Evolutionary conservation across 92 coral and sea anemone genomes (phyloP).

Genomic region (Parazoanthus swiftii): DNA sequence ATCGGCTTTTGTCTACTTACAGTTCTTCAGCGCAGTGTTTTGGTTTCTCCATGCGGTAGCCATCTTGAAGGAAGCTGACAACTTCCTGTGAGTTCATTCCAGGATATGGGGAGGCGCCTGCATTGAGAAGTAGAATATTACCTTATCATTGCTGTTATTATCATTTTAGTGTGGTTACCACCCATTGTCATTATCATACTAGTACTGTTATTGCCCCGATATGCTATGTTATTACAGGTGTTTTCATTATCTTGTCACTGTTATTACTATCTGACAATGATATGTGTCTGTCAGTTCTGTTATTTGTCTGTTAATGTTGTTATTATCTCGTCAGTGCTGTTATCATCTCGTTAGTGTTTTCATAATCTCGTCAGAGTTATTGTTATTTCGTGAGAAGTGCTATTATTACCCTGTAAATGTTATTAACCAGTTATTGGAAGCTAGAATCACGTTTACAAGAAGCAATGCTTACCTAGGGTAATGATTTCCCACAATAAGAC

Average conservation of each 20-base stretch:
- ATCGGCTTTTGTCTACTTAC: slow-evolving; percentile 57
- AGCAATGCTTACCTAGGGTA: slow-evolving; percentile 76
- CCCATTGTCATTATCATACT: too few relatives aligned
- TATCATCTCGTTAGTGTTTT: too few relatives aligned
- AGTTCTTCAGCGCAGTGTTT: slow-evolving; percentile 97
- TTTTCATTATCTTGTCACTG: not conserved
- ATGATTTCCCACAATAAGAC: slow-evolving; percentile 96
- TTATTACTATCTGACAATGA: too few relatives aligned
- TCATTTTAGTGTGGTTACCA: not conserved
- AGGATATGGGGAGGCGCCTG: slow-evolving; percentile 99
- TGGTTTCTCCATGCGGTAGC: slow-evolving; percentile 97
- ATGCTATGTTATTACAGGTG: too few relatives aligned
- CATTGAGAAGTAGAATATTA: not conserved
- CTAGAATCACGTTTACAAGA: not conserved
- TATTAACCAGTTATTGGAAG: not conserved
- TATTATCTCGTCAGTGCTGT: too few relatives aligned
- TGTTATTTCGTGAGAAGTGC: too few relatives aligned
- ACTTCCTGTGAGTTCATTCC: slow-evolving; percentile 99
- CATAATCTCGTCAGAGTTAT: too few relatives aligned
- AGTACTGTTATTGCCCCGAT: not conserved
- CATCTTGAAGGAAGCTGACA: slow-evolving; percentile 89
- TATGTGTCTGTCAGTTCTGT: too few relatives aligned
- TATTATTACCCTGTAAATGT: not conserved
- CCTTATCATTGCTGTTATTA: too few relatives aligned
- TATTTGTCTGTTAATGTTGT: too few relatives aligned